These are phyloP conservation scores for Penaeus monodon DNA, from an alignment of 2,888 invertebrate species.

Conservation along the genomic window DNA sequence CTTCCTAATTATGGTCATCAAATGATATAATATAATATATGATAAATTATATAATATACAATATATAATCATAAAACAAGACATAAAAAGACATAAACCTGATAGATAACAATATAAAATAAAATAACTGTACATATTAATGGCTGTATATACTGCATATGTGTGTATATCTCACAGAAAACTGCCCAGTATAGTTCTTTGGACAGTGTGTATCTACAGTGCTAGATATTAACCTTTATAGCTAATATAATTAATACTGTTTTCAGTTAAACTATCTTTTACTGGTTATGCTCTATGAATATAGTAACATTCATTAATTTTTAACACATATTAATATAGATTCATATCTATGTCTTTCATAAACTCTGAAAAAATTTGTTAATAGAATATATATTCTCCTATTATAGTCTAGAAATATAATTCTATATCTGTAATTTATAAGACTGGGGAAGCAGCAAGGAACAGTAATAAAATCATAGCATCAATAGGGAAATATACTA, in stretches of 20 bases:
- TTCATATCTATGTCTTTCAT: background rate
- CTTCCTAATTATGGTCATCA: too few relatives aligned
- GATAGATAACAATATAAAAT: too few relatives aligned
- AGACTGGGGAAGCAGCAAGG: background rate
- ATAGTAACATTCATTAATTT: slow-evolving; percentile 1
- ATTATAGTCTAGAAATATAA: background rate
- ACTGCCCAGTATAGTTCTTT: background rate
- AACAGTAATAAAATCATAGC: background rate
- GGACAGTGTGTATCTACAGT: too few relatives aligned
- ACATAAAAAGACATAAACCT: too few relatives aligned
- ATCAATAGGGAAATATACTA: background rate
- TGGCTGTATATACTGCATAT: background rate
- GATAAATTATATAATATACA: too few relatives aligned
- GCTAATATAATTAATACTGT: too few relatives aligned
- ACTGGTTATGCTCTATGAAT: background rate
- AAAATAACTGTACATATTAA: background rate
- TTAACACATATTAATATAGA: slow-evolving; percentile 25
- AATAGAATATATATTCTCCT: background rate
- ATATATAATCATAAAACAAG: too few relatives aligned
- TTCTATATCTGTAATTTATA: background rate
- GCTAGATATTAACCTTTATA: too few relatives aligned
- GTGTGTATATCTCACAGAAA: background rate
- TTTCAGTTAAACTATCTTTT: too few relatives aligned
- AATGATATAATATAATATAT: too few relatives aligned
- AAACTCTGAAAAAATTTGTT: background rate